phyloP scores from a whole-genome alignment of 2,113 vertebrate genomes.

The Leptocoma aspasia region DNA sequence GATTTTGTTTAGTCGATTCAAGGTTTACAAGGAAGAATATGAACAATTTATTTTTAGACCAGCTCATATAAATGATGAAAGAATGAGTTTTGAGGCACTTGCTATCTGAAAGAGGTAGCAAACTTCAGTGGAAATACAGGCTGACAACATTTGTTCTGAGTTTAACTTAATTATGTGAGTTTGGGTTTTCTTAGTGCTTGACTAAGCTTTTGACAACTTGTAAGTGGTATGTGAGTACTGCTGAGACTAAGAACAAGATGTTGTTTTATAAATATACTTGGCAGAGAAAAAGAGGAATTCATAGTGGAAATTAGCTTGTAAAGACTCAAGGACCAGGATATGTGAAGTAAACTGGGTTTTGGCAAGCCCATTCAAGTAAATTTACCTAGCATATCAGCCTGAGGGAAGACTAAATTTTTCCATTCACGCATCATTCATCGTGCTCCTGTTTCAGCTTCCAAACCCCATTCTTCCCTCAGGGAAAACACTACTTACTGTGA shows the following conservation, averaged over 20 bases:
- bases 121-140: neutral
- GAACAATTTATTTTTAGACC: neutral
- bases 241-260: slow-evolving; percentile 33
- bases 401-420: neutral
- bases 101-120: neutral
- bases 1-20: neutral
- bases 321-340: neutral
- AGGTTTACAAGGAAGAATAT: neutral
- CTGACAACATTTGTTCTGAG: slow-evolving; percentile 14
- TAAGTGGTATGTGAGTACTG: slow-evolving; percentile 19
- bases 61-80: neutral
- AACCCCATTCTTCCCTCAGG: neutral
- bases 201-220: slow-evolving; percentile 53
- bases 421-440: neutral
- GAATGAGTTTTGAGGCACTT: neutral
- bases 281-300: slow-evolving; percentile 2
- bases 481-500: neutral
- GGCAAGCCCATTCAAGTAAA: neutral
- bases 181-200: slow-evolving; percentile 28
- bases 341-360: neutral
- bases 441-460: neutral
- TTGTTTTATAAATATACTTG: slow-evolving; percentile 47
- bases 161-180: slow-evolving; percentile 41
- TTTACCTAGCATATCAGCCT: neutral
- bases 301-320: slow-evolving; percentile 13